A percentile compares a stretch with the other conserved stretches of the same genome.
Evolutionary conservation across 37 sponge, comb jelly and placozoan genomes (phyloP).

Genomic region (Eunapius fragilis): DNA sequence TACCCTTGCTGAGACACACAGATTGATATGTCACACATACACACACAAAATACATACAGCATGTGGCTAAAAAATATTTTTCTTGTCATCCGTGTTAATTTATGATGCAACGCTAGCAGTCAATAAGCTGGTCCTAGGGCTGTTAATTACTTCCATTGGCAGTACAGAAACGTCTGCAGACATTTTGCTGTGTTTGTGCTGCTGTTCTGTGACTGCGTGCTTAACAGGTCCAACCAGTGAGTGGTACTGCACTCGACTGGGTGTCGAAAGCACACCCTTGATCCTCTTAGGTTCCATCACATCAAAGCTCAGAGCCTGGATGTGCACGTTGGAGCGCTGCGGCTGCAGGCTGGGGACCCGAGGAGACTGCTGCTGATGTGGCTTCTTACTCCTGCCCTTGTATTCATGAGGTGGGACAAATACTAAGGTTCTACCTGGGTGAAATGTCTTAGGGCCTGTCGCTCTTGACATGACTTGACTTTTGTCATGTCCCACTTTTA

Average conservation of each 20-base stretch:
- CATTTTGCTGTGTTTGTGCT: neutral
- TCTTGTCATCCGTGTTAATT: neutral
- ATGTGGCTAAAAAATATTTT: neutral
- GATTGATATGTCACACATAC: no score
- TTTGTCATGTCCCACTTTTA: neutral
- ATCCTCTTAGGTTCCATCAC: neutral
- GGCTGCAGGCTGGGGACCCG: neutral
- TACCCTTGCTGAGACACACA: no score
- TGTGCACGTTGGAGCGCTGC: neutral
- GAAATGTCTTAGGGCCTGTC: slow-evolving; percentile 73
- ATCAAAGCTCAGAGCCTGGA: neutral
- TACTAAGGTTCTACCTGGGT: slow-evolving; percentile 50
- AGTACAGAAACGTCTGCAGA: slow-evolving; percentile 11
- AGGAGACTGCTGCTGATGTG: neutral
- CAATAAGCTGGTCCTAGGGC: neutral
- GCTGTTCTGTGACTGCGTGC: neutral
- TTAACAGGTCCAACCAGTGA: neutral
- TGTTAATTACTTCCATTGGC: slow-evolving; percentile 2
- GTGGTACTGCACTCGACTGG: slow-evolving; percentile 16
- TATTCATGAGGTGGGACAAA: slow-evolving; percentile 75
- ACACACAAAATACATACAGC: neutral
- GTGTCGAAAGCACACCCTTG: neutral
- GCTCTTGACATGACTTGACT: slow-evolving; percentile 40
- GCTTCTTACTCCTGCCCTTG: slow-evolving; percentile 12
- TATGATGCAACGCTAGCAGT: neutral